Percentiles rank a stretch among this genome's conserved stretches.
Conservation (phyloP, 35 echinoderm and acorn worm species). For the Heliocidaris tuberculata region DNA sequence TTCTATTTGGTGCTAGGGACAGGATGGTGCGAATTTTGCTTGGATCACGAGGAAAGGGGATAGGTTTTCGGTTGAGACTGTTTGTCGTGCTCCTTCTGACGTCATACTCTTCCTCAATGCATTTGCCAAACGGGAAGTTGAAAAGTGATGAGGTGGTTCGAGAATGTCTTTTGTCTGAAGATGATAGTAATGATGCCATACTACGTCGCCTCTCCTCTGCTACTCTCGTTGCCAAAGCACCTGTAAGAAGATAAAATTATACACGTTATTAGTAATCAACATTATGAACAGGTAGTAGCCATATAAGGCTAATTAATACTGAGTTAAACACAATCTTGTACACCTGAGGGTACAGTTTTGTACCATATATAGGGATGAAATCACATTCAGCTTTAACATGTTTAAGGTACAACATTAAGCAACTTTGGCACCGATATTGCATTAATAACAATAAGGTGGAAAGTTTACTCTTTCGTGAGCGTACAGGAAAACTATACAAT, state of each 20-base stretch:
- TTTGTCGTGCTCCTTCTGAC: neutral
- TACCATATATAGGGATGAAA: no score
- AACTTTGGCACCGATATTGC: no score
- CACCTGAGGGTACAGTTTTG: no score
- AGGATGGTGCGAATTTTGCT: slow-evolving; percentile 41
- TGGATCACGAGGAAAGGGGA: slow-evolving; percentile 28
- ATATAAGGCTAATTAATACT: no score
- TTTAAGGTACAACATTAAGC: no score
- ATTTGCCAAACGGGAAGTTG: slow-evolving; percentile 39
- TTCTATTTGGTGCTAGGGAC: neutral
- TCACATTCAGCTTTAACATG: no score
- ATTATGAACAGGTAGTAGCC: neutral
- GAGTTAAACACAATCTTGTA: no score
- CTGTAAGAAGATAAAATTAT: neutral
- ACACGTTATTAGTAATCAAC: neutral
- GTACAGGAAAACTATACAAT: no score
- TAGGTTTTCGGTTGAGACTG: slow-evolving; percentile 12
- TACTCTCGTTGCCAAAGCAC: slow-evolving; percentile 26
- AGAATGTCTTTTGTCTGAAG: neutral
- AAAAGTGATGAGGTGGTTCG: slow-evolving; percentile 23
- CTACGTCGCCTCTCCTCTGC: slow-evolving; percentile 38
- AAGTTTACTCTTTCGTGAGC: no score
- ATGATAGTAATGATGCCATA: neutral
- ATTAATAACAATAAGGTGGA: no score
- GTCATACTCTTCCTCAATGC: neutral